Conservation (phyloP, 2,113 vertebrate species). For the Gymnocephalus cernua region DNA sequence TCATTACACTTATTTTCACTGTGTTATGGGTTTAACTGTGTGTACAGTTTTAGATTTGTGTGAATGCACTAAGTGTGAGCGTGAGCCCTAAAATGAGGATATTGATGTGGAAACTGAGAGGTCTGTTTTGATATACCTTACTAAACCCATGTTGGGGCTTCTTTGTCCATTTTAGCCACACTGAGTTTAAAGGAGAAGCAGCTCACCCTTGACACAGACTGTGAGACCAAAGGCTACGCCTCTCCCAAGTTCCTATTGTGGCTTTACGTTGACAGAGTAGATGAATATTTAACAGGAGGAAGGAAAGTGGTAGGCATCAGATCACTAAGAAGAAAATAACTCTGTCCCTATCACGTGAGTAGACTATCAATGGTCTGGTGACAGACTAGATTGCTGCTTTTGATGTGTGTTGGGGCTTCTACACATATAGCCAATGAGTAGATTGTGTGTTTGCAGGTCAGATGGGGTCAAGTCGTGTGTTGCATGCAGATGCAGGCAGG, state of each 20-base stretch:
- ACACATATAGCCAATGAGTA: background rate
- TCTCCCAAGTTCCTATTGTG: slow-evolving; percentile 56
- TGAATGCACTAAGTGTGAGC: slow-evolving; percentile 1
- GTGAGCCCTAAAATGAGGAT: background rate
- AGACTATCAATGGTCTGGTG: slow-evolving; percentile 41
- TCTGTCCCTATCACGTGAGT: slow-evolving; percentile 46
- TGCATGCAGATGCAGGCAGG: background rate
- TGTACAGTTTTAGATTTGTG: slow-evolving; percentile 1
- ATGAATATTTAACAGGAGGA: slow-evolving; percentile 77
- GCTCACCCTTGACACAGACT: slow-evolving; percentile 11
- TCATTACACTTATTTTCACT: too few species aligned
- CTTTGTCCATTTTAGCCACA: slow-evolving; percentile 3
- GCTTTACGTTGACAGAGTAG: slow-evolving; percentile 70
- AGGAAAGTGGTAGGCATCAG: slow-evolving; percentile 64
- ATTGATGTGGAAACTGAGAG: background rate
- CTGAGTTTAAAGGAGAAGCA: slow-evolving; percentile 2
- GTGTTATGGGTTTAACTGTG: background rate
- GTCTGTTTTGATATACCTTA: background rate
- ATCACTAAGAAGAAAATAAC: slow-evolving; percentile 61
- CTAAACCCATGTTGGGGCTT: background rate
- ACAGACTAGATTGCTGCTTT: slow-evolving; percentile 32
- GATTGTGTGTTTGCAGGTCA: slow-evolving; percentile 9
- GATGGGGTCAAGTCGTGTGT: slow-evolving; percentile 9
- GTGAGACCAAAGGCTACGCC: slow-evolving; percentile 3
- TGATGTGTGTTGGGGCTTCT: background rate